Evolutionary conservation across 2,113 vertebrate species (phyloP).

Genomic region (Eulacestoma nigropectus): DNA sequence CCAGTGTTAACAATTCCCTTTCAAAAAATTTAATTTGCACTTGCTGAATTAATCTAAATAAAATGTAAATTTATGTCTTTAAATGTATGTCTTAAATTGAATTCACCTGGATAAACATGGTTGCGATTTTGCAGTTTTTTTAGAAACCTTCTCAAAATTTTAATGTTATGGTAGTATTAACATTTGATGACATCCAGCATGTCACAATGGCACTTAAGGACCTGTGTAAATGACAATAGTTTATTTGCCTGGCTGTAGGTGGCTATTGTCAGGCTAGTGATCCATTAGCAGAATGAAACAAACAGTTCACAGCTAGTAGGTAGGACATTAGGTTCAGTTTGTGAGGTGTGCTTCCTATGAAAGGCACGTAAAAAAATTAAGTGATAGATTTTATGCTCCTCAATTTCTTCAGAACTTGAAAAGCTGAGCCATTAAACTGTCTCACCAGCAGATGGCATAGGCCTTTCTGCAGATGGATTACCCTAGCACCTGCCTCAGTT

Average conservation of each 20-base stretch:
- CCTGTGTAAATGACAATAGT: neutral
- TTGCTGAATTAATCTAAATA: neutral
- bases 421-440: conserved; percentile 58
- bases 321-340: neutral
- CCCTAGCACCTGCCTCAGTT: neutral
- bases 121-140: neutral
- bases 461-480: neutral
- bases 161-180: neutral
- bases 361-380: neutral
- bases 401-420: neutral
- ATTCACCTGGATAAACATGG: neutral
- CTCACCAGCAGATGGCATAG: conserved; percentile 62
- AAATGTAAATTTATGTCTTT: neutral
- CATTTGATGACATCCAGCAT: neutral
- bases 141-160: neutral
- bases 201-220: neutral
- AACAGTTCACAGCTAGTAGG: neutral
- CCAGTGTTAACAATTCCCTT: neutral
- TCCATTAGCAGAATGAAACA: neutral
- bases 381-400: neutral
- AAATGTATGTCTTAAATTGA: neutral
- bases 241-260: neutral
- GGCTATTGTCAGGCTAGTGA: neutral
- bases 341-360: neutral
- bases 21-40: neutral